phyloP scores from a whole-genome alignment of 2,797 vertebrate species.

The Helicolenus hilgendorfi region DNA sequence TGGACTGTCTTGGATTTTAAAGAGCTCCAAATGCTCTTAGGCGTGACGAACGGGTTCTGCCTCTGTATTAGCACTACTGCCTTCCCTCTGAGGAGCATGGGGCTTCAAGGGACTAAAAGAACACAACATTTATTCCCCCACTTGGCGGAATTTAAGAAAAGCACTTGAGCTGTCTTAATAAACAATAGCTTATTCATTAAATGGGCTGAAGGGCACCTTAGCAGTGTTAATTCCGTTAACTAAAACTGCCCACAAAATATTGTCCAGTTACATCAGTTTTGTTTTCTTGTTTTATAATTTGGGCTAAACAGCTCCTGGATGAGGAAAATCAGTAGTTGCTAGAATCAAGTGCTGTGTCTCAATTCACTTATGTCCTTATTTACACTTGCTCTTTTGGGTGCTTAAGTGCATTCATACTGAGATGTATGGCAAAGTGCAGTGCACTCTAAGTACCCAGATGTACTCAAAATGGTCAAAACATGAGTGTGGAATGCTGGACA shows the following conservation, averaged over 20 bases:
- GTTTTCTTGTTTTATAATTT: not conserved
- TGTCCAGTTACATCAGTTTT: not conserved
- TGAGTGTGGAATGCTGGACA: too few relatives aligned
- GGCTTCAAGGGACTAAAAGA: not conserved
- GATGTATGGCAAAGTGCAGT: too few relatives aligned
- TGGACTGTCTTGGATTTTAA: conserved; percentile 17
- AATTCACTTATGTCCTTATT: too few relatives aligned
- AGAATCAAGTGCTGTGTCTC: too few relatives aligned
- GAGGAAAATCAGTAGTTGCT: not conserved
- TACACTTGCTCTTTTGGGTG: too few relatives aligned
- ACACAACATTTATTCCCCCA: not conserved
- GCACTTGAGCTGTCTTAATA: not conserved
- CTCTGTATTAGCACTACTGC: not conserved
- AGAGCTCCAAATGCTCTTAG: conserved; percentile 1
- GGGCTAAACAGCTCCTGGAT: not conserved
- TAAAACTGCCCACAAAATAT: not conserved
- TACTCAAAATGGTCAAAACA: too few relatives aligned
- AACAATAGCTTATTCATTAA: not conserved
- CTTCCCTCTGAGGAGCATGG: not conserved
- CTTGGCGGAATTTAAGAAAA: not conserved
- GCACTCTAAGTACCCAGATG: too few relatives aligned
- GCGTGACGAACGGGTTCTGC: not conserved
- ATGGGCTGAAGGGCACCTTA: not conserved
- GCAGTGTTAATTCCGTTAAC: not conserved
- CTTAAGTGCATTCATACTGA: too few relatives aligned